phyloP scores from a whole-genome alignment of 2,888 invertebrate genomes.

The Trissolcus japonicus region DNA sequence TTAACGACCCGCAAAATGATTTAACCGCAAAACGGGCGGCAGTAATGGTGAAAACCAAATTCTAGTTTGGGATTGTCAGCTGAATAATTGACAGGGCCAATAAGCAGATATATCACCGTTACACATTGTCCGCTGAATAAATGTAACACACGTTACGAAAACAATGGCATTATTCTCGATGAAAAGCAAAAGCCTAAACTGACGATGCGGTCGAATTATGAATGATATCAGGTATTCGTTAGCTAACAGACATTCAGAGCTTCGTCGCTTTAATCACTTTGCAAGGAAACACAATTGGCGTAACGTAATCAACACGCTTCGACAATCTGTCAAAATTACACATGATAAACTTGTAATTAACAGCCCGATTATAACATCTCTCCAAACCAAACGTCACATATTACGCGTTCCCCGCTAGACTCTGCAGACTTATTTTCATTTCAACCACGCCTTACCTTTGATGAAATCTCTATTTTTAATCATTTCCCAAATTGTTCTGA shows the following conservation, averaged over 20 bases:
- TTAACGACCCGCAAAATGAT: not conserved
- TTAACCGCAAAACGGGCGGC: not conserved
- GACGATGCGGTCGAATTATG: conserved; percentile 37
- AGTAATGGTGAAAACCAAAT: conserved; percentile 11
- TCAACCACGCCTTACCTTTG: too few relatives aligned
- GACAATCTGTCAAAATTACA: conserved; percentile 23
- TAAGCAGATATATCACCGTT: conserved; percentile 20
- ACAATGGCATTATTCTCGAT: conserved; percentile 43
- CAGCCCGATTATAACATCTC: conserved; percentile 14
- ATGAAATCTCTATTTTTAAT: too few relatives aligned
- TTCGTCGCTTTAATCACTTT: conserved; percentile 32
- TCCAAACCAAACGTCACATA: not conserved
- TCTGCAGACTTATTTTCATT: too few relatives aligned
- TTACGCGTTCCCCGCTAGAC: too few relatives aligned
- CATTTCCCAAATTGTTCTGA: too few relatives aligned
- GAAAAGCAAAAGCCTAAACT: conserved; percentile 27
- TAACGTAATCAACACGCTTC: conserved; percentile 35
- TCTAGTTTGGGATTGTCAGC: conserved; percentile 26
- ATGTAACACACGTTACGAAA: conserved; percentile 33
- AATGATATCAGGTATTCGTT: conserved; percentile 42
- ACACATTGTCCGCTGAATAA: conserved; percentile 32
- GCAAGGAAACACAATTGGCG: conserved; percentile 23
- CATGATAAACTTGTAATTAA: conserved; percentile 28
- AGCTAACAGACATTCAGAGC: conserved; percentile 26
- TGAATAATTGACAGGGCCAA: conserved; percentile 30